Evolutionary conservation across 2,797 vertebrate species (phyloP).

Genomic region (Propithecus perrieri): DNA sequence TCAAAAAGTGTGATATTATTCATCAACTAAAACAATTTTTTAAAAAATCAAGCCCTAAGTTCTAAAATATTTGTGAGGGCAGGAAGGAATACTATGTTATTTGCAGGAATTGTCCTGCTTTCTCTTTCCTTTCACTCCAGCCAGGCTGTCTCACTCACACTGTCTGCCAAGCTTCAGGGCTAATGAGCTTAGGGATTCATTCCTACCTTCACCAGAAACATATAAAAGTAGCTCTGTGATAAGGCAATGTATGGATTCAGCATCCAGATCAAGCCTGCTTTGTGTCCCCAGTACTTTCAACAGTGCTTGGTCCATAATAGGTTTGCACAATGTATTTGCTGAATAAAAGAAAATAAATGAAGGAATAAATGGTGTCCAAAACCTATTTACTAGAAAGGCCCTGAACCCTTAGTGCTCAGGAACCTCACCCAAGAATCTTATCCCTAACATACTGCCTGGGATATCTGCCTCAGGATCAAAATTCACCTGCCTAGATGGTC

Average conservation of each 20-base stretch:
- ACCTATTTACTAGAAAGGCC: not conserved
- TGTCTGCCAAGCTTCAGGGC: not conserved
- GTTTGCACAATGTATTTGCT: not conserved
- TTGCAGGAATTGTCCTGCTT: not conserved
- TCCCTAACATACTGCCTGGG: not conserved
- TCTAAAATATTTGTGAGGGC: not conserved
- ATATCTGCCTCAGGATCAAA: not conserved
- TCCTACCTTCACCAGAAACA: slow-evolving; percentile 6
- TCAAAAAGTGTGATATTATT: not conserved
- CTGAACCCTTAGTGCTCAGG: not conserved
- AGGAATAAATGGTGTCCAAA: not conserved
- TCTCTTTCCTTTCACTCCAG: not conserved
- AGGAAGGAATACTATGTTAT: not conserved
- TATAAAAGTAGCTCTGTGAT: not conserved
- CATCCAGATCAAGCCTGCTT: not conserved
- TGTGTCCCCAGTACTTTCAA: not conserved
- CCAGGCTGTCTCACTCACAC: not conserved
- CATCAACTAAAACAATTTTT: not conserved
- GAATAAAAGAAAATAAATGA: slow-evolving; percentile 14
- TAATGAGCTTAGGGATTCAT: not conserved
- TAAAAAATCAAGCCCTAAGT: not conserved
- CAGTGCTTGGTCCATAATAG: not conserved
- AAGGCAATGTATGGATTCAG: not conserved
- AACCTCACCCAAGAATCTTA: not conserved
- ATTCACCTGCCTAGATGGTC: not conserved